Evolutionary conservation across 2,113 vertebrate species (phyloP).

Genomic region (Fukomys damarensis): DNA sequence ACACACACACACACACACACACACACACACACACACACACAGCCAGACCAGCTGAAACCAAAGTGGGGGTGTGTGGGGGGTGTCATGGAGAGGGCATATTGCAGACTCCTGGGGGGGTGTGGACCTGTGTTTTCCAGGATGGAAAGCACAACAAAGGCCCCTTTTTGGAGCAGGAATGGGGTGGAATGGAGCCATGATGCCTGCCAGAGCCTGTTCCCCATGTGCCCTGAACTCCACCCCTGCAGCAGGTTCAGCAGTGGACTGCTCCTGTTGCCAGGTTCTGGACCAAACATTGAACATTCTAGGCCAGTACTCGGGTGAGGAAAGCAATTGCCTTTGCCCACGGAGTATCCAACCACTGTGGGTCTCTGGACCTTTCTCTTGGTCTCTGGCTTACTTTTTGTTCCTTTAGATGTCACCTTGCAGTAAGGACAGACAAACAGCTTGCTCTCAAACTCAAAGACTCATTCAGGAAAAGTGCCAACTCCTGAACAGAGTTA

Average conservation of each 20-base stretch:
- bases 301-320: not conserved
- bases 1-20: too few relatives aligned
- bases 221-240: not conserved
- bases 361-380: not conserved
- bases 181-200: too few relatives aligned
- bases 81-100: too few relatives aligned
- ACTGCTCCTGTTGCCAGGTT: not conserved
- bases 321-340: not conserved
- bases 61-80: too few relatives aligned
- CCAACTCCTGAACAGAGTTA: not conserved
- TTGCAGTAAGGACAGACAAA: not conserved
- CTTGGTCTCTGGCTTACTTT: not conserved
- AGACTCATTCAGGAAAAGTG: not conserved
- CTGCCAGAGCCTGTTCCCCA: not conserved
- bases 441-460: not conserved
- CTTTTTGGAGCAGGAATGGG: too few relatives aligned
- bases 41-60: too few relatives aligned
- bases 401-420: not conserved
- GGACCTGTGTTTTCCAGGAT: too few relatives aligned
- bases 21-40: too few relatives aligned
- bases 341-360: not conserved
- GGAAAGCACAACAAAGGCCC: too few relatives aligned
- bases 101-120: too few relatives aligned
- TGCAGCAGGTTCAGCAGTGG: not conserved
- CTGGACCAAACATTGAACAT: not conserved